Base-by-base conservation (phyloP, 2,113 vertebrate species). In the Paradoxurus hermaphroditus region DNA sequence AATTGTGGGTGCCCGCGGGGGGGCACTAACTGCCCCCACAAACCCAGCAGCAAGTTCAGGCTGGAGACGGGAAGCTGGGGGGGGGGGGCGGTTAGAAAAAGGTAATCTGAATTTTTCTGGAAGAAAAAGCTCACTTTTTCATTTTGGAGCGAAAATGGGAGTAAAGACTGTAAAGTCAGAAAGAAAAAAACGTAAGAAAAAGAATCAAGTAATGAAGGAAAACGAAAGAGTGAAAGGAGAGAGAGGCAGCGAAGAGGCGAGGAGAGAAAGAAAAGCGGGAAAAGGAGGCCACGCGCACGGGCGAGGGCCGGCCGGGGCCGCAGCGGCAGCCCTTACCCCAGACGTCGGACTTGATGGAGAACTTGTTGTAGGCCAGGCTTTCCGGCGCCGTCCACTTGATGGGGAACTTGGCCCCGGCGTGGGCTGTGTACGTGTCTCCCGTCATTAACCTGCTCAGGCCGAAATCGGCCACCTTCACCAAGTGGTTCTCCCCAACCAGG, bases 301-400 rank as follows among this genome's bases (percentile, higher is more conserved):
- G n/a, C 4, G 0, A 16, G 21, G 63, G 27, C 21, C 0, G 7
- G 2, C 31, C 6, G 18, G 0, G 41, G 70, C 49, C 5, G 3
- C 44, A 68, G 11, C 51, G 0, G 21, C 5, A 3, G 75, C 59
- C 92, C 99, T 99, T 98, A 99, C 99, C 99, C 99, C 99, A 99
- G 96, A 99, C 99, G 0, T 99, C 99, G 0, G 99, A 99, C 97
- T 99, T 99, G 96, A 99, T 99, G 95, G 99, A 99, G 98, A 99
- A 99, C 97, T 99, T 99, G 98, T 99, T 99, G 98, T 99, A 99
- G 95, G 99, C 99, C 98, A 99, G 99, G 97, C 99, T 99, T 95
- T 99, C 99, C 0, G 99, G 99, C 0, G 99, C 99, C 0, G 99
- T 99, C 99, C 99, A 99, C 97, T 99, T 99, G 98, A 99, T 99